A percentile compares a stretch with the other conserved stretches of the same genome.
phyloP scores from a whole-genome alignment of 2,888 invertebrate genomes.

The Harmothoe impar region DNA sequence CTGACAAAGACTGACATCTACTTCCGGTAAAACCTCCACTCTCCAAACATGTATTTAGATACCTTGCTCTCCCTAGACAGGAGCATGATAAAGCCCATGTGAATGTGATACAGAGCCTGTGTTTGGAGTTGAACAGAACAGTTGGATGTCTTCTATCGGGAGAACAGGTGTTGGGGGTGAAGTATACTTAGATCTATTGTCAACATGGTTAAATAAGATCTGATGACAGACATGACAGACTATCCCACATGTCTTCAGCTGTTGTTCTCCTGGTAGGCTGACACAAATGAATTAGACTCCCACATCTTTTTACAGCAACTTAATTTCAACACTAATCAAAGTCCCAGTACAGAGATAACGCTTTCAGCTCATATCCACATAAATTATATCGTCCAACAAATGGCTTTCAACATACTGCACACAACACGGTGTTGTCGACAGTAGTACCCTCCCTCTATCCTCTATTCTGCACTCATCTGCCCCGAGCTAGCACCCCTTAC shows the following conservation, averaged over 20 bases:
- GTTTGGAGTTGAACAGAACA: background rate
- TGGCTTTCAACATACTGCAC: background rate
- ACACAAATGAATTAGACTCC: too few species aligned
- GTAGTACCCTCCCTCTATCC: background rate
- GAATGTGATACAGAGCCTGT: background rate
- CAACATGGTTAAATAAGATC: background rate
- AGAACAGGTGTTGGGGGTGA: background rate
- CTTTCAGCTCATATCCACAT: too few species aligned
- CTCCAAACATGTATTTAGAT: background rate
- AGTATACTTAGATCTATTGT: background rate
- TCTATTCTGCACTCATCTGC: background rate
- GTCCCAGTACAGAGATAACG: background rate
- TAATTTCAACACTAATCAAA: background rate
- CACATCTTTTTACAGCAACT: too few species aligned
- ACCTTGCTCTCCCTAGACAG: background rate
- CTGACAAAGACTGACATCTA: slow-evolving; percentile 22
- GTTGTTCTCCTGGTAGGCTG: too few species aligned
- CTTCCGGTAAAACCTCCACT: background rate
- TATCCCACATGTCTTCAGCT: background rate
- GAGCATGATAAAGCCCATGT: too few species aligned
- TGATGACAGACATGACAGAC: background rate
- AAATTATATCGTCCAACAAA: too few species aligned
- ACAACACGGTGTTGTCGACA: background rate
- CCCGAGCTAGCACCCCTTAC: background rate
- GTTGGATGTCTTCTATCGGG: background rate